Evolutionary conservation across 2,113 vertebrate species (phyloP), one percentile per base, ranked within the genome.

Genomic region (Poecilia latipinna): DNA sequence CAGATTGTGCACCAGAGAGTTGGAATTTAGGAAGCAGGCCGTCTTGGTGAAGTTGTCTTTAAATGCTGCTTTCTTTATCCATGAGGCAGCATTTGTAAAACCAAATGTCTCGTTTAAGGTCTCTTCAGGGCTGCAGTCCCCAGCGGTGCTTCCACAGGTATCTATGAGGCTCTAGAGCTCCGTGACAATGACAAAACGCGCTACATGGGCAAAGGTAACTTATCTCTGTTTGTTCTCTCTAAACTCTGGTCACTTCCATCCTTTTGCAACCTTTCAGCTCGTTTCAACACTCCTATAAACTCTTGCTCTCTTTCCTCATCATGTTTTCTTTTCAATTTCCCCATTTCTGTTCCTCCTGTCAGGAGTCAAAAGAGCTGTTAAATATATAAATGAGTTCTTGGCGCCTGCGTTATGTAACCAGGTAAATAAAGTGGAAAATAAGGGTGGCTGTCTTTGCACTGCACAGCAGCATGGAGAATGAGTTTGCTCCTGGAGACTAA

Each of bases 371-470:
- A 96, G 98, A 94, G 97, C 98, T 71, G 95, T 99, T 95, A 99
- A 98, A 93, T 97, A 99, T 96, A 85, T 99, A 93, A 99, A 99
- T 86, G 95, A 97, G 92, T 99, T 97, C 96, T 97, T 99, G 96
- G 97, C 93, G 68, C 96, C 97, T 86, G 98, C 98, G 44, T 91
- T 99, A 87, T 98, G 97, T 93, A 99, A 98, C 77, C 98, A 99
- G 98, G 98, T 99, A 98, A 98, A 82, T 87, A 63, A 81, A 85
- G 78, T 86, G 90, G 42, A 67, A 83, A 86, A 86, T 86, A 54
- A 74, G 71, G 78, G 72, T n/a, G n/a, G n/a, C n/a, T n/a, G n/a
- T 71, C 31, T 22, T 12, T 68, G 65, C 61, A 37, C 44, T 88
- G 80, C 71, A 22, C 72, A 61, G 78, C 88, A 93, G 97, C 97